These are phyloP conservation scores for Nerophis ophidion DNA, from an alignment of 2,113 vertebrate species.

Conservation along the genomic window DNA sequence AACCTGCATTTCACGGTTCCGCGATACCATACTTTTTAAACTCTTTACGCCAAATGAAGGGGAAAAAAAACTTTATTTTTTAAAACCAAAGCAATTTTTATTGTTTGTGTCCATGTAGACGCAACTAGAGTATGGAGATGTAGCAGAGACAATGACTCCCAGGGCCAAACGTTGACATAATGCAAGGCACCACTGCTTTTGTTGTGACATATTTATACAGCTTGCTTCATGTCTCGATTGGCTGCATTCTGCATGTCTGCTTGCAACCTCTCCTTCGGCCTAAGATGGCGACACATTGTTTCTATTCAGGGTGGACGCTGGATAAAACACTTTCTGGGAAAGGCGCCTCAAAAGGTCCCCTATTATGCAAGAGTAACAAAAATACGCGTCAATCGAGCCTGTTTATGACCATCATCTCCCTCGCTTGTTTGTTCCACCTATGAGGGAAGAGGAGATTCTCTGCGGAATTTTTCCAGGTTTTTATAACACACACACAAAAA, in stretches of 20 bases:
- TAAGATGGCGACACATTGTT: constrained; percentile 22
- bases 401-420: too few relatives aligned
- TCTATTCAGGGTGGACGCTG: neutral
- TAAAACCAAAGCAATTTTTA: constrained; percentile 79
- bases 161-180: constrained; percentile 48
- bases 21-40: constrained; percentile 58
- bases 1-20: constrained; percentile 32
- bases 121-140: constrained; percentile 68
- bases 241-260: constrained; percentile 73
- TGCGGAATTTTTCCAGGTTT: too few relatives aligned
- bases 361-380: too few relatives aligned
- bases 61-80: constrained; percentile 71
- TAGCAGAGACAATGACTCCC: constrained; percentile 78
- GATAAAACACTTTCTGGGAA: constrained; percentile 19
- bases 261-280: constrained; percentile 61
- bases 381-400: too few relatives aligned
- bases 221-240: constrained; percentile 65
- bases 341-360: constrained; percentile 5
- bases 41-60: constrained; percentile 76
- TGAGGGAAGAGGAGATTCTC: too few relatives aligned
- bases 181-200: constrained; percentile 65
- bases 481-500: too few relatives aligned
- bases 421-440: too few relatives aligned
- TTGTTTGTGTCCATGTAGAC: constrained; percentile 54
- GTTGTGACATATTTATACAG: constrained; percentile 42